Percentiles rank a stretch among this genome's conserved stretches.
Evolutionary conservation across 1,140 invertebrate species (phyloP).

Genomic region (Nixonia krombeini): DNA sequence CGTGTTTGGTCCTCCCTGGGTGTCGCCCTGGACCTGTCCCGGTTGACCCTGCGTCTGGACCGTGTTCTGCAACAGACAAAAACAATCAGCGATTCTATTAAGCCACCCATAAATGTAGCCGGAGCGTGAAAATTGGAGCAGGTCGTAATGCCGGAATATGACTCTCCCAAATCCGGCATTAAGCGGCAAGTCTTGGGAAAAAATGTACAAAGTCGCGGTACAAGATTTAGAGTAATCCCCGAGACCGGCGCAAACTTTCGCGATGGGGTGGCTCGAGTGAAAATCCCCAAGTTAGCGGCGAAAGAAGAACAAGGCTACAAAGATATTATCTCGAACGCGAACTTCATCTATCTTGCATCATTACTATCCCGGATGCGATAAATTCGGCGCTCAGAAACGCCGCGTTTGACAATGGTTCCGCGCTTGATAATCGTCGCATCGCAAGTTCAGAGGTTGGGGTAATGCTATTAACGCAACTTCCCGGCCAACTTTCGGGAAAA

Average conservation of each 20-base stretch:
- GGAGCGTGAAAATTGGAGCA: neutral
- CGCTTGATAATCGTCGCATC: neutral
- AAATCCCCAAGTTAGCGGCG: neutral
- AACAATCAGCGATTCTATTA: neutral
- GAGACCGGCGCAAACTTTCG: neutral
- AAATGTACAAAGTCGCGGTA: neutral
- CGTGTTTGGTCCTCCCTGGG: constrained; percentile 93
- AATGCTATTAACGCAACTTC: neutral
- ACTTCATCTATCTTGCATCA: constrained; percentile 1
- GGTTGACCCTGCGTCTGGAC: constrained; percentile 82
- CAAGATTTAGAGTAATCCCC: constrained; percentile 1
- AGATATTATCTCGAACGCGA: constrained; percentile 1
- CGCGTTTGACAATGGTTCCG: neutral
- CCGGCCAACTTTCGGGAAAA: neutral
- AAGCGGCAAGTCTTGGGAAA: neutral
- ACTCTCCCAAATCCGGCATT: too few relatives aligned
- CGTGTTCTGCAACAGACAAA: constrained; percentile 75
- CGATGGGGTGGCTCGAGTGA: too few relatives aligned
- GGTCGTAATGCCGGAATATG: neutral
- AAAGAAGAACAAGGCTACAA: neutral
- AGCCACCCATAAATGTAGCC: too few relatives aligned
- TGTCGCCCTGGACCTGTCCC: constrained; percentile 77
- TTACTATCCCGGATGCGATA: neutral
- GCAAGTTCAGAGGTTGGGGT: neutral
- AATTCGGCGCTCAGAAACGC: neutral